Percentiles rank a stretch among this genome's conserved stretches.
phyloP scores from a whole-genome alignment of 1,140 invertebrate species.

The Oryctes rhinoceros region DNA sequence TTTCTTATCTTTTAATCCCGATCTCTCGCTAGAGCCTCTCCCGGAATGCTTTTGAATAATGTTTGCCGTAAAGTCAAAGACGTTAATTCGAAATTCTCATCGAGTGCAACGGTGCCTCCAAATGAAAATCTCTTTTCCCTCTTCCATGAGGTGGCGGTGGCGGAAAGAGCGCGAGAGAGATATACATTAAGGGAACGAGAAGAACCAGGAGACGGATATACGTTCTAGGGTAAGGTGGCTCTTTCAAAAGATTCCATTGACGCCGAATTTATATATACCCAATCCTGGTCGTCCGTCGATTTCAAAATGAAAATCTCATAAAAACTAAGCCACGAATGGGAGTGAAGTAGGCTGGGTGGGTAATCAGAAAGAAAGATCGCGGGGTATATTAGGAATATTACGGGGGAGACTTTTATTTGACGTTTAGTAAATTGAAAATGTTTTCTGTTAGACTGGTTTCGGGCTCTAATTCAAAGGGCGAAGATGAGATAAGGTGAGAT shows the following conservation, averaged over 20 bases:
- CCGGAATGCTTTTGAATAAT: slow-evolving; percentile 14
- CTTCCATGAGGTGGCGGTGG: neutral
- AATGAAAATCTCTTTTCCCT: slow-evolving; percentile 25
- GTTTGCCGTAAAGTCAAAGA: slow-evolving; percentile 28
- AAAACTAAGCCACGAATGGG: slow-evolving; percentile 27
- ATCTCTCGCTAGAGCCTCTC: neutral
- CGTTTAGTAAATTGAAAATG: slow-evolving; percentile 34
- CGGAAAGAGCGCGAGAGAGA: neutral
- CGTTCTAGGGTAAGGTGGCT: neutral
- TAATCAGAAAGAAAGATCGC: slow-evolving; percentile 20
- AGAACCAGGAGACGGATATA: neutral
- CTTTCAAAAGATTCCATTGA: slow-evolving; percentile 24
- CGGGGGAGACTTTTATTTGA: slow-evolving; percentile 22
- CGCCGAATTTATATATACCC: slow-evolving; percentile 23
- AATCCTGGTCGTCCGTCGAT: slow-evolving; percentile 16
- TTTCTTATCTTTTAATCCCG: slow-evolving; percentile 20
- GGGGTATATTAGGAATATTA: slow-evolving; percentile 31
- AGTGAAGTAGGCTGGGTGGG: neutral
- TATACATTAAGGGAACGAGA: slow-evolving; percentile 13
- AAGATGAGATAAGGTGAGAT: slow-evolving; percentile 17
- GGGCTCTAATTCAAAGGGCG: slow-evolving; percentile 1
- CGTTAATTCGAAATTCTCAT: slow-evolving; percentile 31
- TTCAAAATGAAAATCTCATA: slow-evolving; percentile 34
- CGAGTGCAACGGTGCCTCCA: neutral
- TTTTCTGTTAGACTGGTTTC: slow-evolving; percentile 29